Percentiles rank a stretch among this genome's conserved stretches.
Evolutionary conservation across 2,888 invertebrate genomes (phyloP).

Genomic region (Athetis lepigone): DNA sequence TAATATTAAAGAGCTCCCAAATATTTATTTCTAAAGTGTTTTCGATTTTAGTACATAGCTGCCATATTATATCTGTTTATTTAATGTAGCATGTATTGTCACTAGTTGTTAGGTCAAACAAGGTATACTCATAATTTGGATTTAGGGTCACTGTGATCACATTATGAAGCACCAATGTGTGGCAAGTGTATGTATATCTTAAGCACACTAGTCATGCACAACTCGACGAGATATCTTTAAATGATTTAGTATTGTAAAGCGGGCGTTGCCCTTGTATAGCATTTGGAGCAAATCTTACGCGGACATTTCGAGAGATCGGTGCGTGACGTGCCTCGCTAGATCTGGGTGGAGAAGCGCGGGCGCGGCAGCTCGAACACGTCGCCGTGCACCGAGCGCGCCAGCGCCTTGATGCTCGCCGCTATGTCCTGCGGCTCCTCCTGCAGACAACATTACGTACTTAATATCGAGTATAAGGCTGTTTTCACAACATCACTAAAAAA

Average conservation of each 20-base stretch:
- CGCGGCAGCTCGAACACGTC: constrained; percentile 97
- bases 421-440: constrained; percentile 94
- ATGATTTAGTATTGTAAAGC: constrained; percentile 57
- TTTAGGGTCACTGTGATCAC: constrained; percentile 85
- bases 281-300: constrained; percentile 45
- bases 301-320: constrained; percentile 24
- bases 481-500: neutral
- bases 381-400: constrained; percentile 97
- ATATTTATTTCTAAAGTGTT: constrained; percentile 32
- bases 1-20: constrained; percentile 52
- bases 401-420: constrained; percentile 97
- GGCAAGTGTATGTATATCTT: constrained; percentile 67
- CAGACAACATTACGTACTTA: constrained; percentile 14
- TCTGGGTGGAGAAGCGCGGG: constrained; percentile 95
- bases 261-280: constrained; percentile 54
- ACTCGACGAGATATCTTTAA: constrained; percentile 71
- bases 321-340: constrained; percentile 87
- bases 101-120: constrained; percentile 44
- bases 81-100: constrained; percentile 54
- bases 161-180: constrained; percentile 81
- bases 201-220: constrained; percentile 72
- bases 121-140: constrained; percentile 58
- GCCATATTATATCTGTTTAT: constrained; percentile 54
- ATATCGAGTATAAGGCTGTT: neutral
- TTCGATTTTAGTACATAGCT: constrained; percentile 52